Evolutionary conservation across 2,888 invertebrate species (phyloP), one percentile per base, ranked within the genome.

Genomic region (Epinotia ramella): DNA sequence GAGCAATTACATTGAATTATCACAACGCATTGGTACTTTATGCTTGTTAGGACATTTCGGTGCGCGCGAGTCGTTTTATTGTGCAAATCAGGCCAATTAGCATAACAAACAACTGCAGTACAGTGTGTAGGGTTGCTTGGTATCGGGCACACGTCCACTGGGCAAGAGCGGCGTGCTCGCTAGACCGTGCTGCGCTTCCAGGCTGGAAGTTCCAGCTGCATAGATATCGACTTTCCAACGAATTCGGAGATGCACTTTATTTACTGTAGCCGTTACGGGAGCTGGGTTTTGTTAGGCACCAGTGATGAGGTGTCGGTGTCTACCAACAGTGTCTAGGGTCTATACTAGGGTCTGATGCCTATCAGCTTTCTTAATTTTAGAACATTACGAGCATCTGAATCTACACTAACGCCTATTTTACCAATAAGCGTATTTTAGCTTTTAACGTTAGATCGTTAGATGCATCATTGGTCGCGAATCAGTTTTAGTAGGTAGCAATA

Each of bases 41-140:
- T 79, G 73, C 74, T 90, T 88, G 89, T 91, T 91, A 89, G 87
- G 84, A 83, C 82, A 82, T 80, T 81, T 81, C 84, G 81, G 81
- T 80, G 82, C 82, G 83, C 83, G 83, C 79, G 81, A 84, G 84
- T 84, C 84, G 88, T 92, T 92, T 92, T 92, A 91, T 91, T 91
- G 92, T 91, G 91, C 89, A 91, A 92, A 91, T 92, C 89, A 89
- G 86, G 80, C 78, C 88, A 90, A 92, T 92, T 92, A 91, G 88
- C 91, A 90, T 91, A 90, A 89, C 92, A 92, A 92, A 90, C 89
- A 88, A 84, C 78, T 80, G 84, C 84, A 84, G 84, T 81, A 77
- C 81, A 49, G 49, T 44, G 24, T 67, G 44, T 40, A 75, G 82
- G 83, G 82, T 83, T 84, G 84, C 86, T 91, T 90, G 87, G 90